Percentiles rank a stretch among this genome's conserved stretches.
These are phyloP conservation scores for Brachionus calyciflorus DNA, from an alignment of 1,140 invertebrate species.

Conservation along the genomic window DNA sequence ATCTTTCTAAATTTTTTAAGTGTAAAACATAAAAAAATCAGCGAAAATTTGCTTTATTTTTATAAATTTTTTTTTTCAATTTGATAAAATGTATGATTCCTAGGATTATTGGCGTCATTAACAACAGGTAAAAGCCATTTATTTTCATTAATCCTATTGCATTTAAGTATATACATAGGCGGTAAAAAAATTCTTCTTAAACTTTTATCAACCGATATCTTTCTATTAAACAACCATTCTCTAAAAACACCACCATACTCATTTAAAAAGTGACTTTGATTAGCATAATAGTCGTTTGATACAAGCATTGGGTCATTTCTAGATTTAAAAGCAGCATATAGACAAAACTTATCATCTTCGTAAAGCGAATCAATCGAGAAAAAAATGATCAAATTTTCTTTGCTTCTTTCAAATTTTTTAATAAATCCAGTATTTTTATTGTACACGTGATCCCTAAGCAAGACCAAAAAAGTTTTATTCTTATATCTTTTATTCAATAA, in stretches of 20 bases:
- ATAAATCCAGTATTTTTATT: neutral
- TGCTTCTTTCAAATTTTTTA: neutral
- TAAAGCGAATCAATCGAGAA: slow-evolving; percentile 15
- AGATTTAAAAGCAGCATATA: slow-evolving; percentile 29
- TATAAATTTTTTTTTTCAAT: slow-evolving; percentile 33
- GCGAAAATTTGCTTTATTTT: too few relatives aligned
- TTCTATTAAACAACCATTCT: slow-evolving; percentile 24
- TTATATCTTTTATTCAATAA: neutral
- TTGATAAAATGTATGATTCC: slow-evolving; percentile 15
- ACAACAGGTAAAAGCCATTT: slow-evolving; percentile 28
- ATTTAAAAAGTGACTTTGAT: slow-evolving; percentile 31
- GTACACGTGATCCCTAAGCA: slow-evolving; percentile 5
- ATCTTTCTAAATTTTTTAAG: too few relatives aligned
- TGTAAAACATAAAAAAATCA: too few relatives aligned
- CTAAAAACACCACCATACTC: slow-evolving; percentile 6
- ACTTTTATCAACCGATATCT: neutral
- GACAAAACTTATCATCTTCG: slow-evolving; percentile 25
- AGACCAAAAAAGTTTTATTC: slow-evolving; percentile 11
- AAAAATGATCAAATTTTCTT: neutral
- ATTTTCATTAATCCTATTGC: neutral
- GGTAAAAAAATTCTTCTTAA: slow-evolving; percentile 10
- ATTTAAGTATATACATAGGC: neutral
- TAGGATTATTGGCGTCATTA: slow-evolving; percentile 14
- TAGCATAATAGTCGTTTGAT: slow-evolving; percentile 34
- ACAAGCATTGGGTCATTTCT: neutral